Base-by-base conservation (phyloP, 1,140 invertebrate species). In the Ceratoteleas bidentatus region DNA sequence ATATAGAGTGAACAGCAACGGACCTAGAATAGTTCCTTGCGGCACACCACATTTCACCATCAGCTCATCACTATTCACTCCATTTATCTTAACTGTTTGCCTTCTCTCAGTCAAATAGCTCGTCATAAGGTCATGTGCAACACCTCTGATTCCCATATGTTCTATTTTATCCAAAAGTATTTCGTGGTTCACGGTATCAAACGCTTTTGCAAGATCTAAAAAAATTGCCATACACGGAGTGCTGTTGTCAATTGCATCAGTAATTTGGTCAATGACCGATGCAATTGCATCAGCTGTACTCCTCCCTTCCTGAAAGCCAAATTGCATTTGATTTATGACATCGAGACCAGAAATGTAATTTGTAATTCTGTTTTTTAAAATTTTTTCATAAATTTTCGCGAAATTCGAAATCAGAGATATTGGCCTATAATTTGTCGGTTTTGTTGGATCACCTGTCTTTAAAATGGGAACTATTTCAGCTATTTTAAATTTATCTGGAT, bases 191-290 rank as follows among this genome's bases (percentile, higher is more conserved):
- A 49, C 45, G 6, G 45, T 49, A 14, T 49, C 45, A 14, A 49
- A 49, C 10, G 13, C 45, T 49, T 49, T 49, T 14, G 45, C 45
- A 7, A 49, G 13, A 14, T 49, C 45, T 49, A 49, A 49, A 49
- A 49, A 49, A 1, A n/a, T 49, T 14, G 45, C 10, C 10, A 49
- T 49, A 49, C 45, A 49, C 10, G 45, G 45, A 14, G 45, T 49
- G 45, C 13, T 49, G 13, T 49, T 14, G 14, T 49, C 13, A n/a
- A 49, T 49, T n/a, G 45, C 45, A 49, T 14, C 45, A 14, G 10
- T 49, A 49, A 49, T 49, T 43, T 43, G 40, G 40, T 43, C 40
- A 43, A 43, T 43, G 40, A 43, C 40, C 40, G 40, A 43, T 43
- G 9, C 40, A 43, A 43, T 43, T n/a, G 40, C 40, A 43, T 43